phyloP scores from a whole-genome alignment of 2,797 vertebrate genomes.

The Myioborus miniatus region DNA sequence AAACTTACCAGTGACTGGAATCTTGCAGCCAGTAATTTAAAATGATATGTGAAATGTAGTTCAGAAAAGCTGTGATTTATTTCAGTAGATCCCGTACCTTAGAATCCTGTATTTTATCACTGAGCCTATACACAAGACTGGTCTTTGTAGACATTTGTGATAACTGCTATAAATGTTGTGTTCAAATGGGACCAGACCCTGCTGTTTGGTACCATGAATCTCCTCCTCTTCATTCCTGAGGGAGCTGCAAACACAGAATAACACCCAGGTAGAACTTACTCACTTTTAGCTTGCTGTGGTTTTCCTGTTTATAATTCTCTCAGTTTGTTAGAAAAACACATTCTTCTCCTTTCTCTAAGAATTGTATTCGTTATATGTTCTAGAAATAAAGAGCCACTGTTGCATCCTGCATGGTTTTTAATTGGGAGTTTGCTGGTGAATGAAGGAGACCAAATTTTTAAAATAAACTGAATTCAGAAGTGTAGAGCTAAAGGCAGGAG shows the following conservation, averaged over 20 bases:
- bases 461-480: background rate
- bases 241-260: background rate
- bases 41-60: background rate
- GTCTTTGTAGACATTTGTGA: background rate
- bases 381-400: background rate
- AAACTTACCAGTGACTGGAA: background rate
- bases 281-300: background rate
- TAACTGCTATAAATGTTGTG: background rate
- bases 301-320: background rate
- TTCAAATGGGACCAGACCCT: background rate
- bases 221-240: background rate
- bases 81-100: background rate
- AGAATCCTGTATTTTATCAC: background rate
- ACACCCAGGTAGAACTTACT: background rate
- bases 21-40: background rate
- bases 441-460: constrained; percentile 2
- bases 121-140: background rate
- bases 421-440: background rate
- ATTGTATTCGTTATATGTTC: background rate
- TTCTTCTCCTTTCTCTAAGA: background rate
- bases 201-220: background rate
- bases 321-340: background rate
- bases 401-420: background rate
- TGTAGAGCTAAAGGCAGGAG: background rate
- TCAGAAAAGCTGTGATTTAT: background rate